phyloP scores from a whole-genome alignment of 92 coral and sea anemone species.

The Anthopleura xanthogrammica region DNA sequence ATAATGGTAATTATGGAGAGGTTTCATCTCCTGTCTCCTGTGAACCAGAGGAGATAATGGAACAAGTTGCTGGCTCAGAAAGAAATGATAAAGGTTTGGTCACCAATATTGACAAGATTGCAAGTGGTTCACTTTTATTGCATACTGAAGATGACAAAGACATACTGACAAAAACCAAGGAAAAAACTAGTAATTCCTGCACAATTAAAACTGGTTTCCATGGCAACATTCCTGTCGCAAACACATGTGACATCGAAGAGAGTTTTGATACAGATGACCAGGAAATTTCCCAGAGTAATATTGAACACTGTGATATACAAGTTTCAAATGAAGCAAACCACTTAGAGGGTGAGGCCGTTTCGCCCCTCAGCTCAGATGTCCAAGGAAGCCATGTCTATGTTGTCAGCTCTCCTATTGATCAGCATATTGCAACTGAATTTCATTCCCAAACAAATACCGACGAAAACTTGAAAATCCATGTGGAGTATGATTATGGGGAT shows the following conservation, averaged over 20 bases:
- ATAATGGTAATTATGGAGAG: neutral
- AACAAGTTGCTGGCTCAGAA: neutral
- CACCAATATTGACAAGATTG: too few species aligned
- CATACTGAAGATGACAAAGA: too few species aligned
- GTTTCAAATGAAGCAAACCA: neutral
- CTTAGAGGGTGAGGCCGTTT: neutral
- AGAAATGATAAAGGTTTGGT: neutral
- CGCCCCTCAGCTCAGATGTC: neutral
- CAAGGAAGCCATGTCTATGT: neutral
- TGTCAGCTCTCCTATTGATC: constrained; percentile 5
- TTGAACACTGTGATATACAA: neutral
- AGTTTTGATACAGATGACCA: neutral
- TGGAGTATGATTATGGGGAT: constrained; percentile 8
- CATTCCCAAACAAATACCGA: neutral
- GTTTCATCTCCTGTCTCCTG: neutral
- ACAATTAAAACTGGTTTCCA: neutral
- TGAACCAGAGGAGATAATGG: neutral
- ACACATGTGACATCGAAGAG: neutral
- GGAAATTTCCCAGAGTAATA: neutral
- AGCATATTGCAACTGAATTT: constrained; percentile 9
- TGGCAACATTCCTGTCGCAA: neutral
- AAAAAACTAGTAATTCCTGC: neutral
- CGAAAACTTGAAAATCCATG: constrained; percentile 1
- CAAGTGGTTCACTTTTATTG: too few species aligned
- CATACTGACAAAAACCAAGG: neutral